Evolutionary conservation across 2,797 vertebrate genomes (phyloP), one percentile per base, ranked within the genome.

Genomic region (Betta splendens): DNA sequence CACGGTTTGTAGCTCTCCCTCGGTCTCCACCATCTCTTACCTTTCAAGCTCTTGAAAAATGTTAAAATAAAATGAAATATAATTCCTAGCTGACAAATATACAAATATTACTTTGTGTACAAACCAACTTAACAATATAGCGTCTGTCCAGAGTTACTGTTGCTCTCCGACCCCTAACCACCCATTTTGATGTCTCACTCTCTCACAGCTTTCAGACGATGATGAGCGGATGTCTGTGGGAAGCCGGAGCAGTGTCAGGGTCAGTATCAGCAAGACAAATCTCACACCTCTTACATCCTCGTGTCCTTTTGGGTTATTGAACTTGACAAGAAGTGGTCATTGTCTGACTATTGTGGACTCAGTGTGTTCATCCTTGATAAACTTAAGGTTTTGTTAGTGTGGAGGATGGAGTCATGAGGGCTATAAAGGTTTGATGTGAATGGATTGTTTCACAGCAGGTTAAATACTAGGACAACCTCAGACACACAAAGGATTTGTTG

Each of bases 191-290:
- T 78, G 55, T 84, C 49, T 49, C 59, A 26, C 63, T 45, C 68
- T 78, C 47, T 84, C 80, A 18, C 89, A 99, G 97, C 92, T 92
- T 49, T 97, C 95, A 3, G 96, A 98, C 43, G 95, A 98, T 37
- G 97, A 99, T 52, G 97, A 99, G 69, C 91, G 84, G 78, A 85
- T 94, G 91, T 97, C 96, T 18, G 93, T 95, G 87, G 94, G 94
- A 64, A 96, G 95, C 87, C 92, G 93, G 12, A 91, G 94, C 87
- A 98, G 93, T 69, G 81, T 92, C 70, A 88, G 92, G 96, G 97
- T 98, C 87, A 94, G 96, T 98, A 93, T 80, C 65, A 8, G 13
- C 18, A 9, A 29, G 38, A 15, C 49, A 25, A 16, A 7, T 1
- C 21, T 8, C n/a, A n/a, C 46, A 9, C 7, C 36, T 26, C 5